Conservation (phyloP, 2,888 invertebrate species). For the Cephus rjabovi region DNA sequence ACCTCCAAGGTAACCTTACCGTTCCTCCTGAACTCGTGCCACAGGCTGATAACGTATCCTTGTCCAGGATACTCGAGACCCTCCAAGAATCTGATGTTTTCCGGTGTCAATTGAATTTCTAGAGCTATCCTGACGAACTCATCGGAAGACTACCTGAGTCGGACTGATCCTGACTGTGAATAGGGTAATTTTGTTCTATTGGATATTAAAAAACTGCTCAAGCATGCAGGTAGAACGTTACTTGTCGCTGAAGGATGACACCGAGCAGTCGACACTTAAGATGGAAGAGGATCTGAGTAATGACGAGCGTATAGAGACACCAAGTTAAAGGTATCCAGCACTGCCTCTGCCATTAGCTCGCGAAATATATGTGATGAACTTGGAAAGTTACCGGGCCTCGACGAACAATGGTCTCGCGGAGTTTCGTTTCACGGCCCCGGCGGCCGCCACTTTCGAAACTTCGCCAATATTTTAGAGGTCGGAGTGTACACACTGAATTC, state of each 20-base stretch:
- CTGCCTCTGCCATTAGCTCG: conserved; percentile 40
- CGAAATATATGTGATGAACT: conserved; percentile 63
- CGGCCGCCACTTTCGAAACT: conserved; percentile 52
- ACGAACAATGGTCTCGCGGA: conserved; percentile 57
- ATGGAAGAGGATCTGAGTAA: conserved; percentile 31
- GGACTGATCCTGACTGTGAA: neutral
- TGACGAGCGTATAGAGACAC: conserved; percentile 21
- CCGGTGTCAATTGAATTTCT: neutral
- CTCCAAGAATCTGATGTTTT: neutral
- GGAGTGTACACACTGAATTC: conserved; percentile 38
- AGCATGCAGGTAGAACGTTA: neutral
- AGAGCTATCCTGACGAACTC: neutral
- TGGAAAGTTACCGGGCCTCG: conserved; percentile 53
- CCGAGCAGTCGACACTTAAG: neutral
- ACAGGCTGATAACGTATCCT: conserved; percentile 5
- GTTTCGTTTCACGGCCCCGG: conserved; percentile 41
- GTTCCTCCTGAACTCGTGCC: neutral
- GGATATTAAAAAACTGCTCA: neutral
- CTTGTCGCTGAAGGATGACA: neutral
- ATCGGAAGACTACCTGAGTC: neutral
- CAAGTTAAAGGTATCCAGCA: conserved; percentile 45
- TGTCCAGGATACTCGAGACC: neutral
- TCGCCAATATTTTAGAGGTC: conserved; percentile 60
- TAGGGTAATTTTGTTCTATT: neutral
- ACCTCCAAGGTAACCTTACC: neutral